A percentile compares a stretch with the other conserved stretches of the same genome.
phyloP scores from a whole-genome alignment of 2,113 vertebrate genomes.

The Marcusenius ussheri region DNA sequence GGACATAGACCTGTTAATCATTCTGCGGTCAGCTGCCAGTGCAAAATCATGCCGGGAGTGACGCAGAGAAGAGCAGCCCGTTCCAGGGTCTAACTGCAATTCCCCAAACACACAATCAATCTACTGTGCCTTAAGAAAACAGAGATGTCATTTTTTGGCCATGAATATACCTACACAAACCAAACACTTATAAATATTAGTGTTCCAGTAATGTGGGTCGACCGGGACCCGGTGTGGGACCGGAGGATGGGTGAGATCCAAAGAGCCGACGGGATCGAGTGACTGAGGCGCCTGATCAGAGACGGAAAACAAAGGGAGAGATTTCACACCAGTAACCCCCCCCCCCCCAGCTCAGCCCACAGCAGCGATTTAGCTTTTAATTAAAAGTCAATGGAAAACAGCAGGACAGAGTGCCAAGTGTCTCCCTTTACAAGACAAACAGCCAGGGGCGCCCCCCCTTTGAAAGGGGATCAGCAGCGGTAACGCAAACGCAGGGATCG shows the following conservation, averaged over 20 bases:
- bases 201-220: not conserved
- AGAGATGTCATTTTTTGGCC: not conserved
- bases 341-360: not conserved
- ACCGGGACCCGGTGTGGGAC: not conserved
- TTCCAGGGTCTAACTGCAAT: not conserved
- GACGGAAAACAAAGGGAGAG: slow-evolving; percentile 32
- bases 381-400: slow-evolving; percentile 57
- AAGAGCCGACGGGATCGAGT: not conserved
- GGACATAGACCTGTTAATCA: not conserved
- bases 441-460: slow-evolving; percentile 60
- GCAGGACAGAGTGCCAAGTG: slow-evolving; percentile 34
- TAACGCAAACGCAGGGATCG: slow-evolving; percentile 60
- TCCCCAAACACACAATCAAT: not conserved
- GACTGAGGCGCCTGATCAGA: not conserved
- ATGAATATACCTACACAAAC: not conserved
- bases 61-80: not conserved
- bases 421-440: slow-evolving; percentile 60
- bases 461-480: slow-evolving; percentile 56
- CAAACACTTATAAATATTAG: not conserved
- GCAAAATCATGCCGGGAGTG: not conserved
- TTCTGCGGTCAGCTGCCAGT: not conserved
- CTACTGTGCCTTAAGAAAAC: not conserved
- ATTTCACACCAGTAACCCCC: slow-evolving; percentile 40
- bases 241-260: not conserved
- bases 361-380: slow-evolving; percentile 60